Percentiles rank a stretch among this genome's conserved stretches.
phyloP scores from a whole-genome alignment of 2,113 vertebrate genomes.

The Ranitomeya imitator region DNA sequence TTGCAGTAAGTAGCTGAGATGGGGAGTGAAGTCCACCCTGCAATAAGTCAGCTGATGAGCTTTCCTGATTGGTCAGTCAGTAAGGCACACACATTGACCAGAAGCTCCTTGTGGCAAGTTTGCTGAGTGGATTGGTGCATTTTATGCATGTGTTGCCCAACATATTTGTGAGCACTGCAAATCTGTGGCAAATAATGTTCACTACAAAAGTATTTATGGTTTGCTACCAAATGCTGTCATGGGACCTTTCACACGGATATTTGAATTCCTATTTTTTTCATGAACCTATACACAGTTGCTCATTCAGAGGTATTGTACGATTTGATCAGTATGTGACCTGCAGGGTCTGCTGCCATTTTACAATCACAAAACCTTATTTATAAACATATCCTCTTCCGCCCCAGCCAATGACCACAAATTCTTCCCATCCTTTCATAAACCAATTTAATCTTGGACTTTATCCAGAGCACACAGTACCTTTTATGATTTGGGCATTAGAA shows the following conservation, averaged over 20 bases:
- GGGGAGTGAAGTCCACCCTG: too few relatives aligned
- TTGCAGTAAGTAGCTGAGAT: too few relatives aligned
- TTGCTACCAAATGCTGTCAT: background rate
- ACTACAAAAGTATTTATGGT: background rate
- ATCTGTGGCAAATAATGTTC: background rate
- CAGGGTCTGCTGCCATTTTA: background rate
- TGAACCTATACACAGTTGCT: background rate
- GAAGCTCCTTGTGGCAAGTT: too few relatives aligned
- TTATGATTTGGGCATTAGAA: background rate
- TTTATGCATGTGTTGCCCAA: too few relatives aligned
- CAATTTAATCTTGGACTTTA: background rate
- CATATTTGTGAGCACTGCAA: too few relatives aligned
- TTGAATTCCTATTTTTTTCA: background rate
- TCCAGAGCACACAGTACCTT: background rate
- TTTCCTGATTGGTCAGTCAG: too few relatives aligned
- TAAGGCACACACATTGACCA: too few relatives aligned
- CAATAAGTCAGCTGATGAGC: too few relatives aligned
- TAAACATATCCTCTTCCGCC: background rate
- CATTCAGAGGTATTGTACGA: background rate
- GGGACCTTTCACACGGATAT: background rate
- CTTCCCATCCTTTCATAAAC: background rate
- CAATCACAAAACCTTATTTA: constrained; percentile 6
- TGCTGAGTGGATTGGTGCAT: too few relatives aligned
- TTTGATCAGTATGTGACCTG: background rate
- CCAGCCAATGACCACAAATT: background rate